phyloP scores from a whole-genome alignment of 2,797 vertebrate species.

The Triplophysa yarkandensis region DNA sequence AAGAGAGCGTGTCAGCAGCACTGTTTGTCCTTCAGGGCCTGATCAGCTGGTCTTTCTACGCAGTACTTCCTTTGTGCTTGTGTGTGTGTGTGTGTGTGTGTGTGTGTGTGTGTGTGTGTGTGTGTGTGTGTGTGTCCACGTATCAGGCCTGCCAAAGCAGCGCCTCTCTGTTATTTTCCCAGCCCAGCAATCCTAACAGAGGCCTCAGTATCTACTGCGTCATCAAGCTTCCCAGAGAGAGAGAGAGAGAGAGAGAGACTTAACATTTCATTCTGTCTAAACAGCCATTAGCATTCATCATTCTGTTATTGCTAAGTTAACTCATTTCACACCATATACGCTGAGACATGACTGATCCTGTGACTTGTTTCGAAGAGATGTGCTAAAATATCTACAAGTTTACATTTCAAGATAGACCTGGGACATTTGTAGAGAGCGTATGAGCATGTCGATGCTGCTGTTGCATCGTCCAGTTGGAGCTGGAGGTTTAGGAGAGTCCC shows the following conservation, averaged over 20 bases:
- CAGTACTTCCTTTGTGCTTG: conserved; percentile 30
- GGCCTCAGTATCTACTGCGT: conserved; percentile 65
- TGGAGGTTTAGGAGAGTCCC: neutral
- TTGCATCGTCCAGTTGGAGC: neutral
- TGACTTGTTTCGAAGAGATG: neutral
- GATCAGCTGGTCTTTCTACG: conserved; percentile 38
- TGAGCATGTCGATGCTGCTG: neutral
- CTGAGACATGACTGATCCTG: neutral
- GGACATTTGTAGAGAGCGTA: neutral
- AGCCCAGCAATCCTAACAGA: conserved; percentile 66
- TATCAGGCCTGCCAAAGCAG: conserved; percentile 56
- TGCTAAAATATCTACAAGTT: neutral
- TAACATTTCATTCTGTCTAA: neutral
- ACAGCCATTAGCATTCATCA: neutral
- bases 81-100: conserved; percentile 10
- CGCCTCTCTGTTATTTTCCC: conserved; percentile 60
- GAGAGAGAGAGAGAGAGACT: conserved; percentile 57
- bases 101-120: conserved; percentile 31
- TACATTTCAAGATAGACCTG: neutral
- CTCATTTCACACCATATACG: neutral
- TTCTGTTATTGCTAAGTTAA: conserved; percentile 1
- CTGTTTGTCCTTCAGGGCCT: conserved; percentile 31
- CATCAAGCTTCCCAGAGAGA: conserved; percentile 68
- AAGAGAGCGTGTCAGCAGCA: conserved; percentile 30
- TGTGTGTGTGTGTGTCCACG: conserved; percentile 42